Evolutionary conservation across 2,888 invertebrate genomes (phyloP).

Genomic region (Drosophila aldrichi): DNA sequence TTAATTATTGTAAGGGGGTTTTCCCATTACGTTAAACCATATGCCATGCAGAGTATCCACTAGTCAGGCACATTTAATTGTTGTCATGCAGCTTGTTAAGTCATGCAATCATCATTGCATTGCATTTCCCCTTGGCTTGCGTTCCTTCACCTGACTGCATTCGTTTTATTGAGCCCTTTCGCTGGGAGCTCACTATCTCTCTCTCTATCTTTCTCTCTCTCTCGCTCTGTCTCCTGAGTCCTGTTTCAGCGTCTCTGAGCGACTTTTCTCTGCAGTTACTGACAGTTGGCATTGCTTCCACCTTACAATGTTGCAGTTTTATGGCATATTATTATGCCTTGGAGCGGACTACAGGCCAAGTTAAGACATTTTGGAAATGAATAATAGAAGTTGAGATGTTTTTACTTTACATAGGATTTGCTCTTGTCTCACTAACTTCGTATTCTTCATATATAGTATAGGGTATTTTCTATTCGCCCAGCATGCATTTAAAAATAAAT

Average conservation of each 20-base stretch:
- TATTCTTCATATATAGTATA: not conserved
- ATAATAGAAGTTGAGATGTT: not conserved
- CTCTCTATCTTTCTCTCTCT: not conserved
- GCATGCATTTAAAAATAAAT: too few species aligned
- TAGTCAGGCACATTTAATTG: not conserved
- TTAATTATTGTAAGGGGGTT: not conserved
- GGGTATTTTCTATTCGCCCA: not conserved
- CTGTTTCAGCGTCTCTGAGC: not conserved
- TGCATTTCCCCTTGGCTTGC: constrained; percentile 3
- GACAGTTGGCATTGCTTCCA: constrained; percentile 8
- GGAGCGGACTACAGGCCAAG: not conserved
- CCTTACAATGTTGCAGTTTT: constrained; percentile 6
- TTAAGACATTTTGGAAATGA: not conserved
- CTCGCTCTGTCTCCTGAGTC: constrained; percentile 13
- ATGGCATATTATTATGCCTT: not conserved
- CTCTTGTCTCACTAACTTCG: not conserved
- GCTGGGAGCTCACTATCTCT: not conserved
- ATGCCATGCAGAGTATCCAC: not conserved
- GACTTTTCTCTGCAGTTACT: constrained; percentile 19
- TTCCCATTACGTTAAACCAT: not conserved
- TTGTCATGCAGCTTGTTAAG: not conserved
- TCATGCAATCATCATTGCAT: constrained; percentile 4
- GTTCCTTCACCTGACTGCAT: constrained; percentile 12
- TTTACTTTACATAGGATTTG: not conserved
- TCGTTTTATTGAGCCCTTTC: constrained; percentile 19